phyloP scores from a whole-genome alignment of 2,888 invertebrate species.

The Onchidella celtica region DNA sequence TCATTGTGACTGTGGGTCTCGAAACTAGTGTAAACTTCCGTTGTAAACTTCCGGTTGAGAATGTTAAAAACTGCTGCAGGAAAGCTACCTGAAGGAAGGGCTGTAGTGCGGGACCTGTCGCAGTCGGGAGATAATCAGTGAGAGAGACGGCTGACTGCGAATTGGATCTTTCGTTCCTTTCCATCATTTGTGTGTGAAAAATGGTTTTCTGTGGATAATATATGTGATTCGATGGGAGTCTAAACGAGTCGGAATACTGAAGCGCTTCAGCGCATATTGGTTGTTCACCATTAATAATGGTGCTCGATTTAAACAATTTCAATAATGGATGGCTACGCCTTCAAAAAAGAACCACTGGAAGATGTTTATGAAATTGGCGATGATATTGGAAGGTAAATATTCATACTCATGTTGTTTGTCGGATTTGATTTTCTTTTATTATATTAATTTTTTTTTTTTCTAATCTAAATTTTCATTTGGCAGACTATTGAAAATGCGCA shows the following conservation, averaged over 20 bases:
- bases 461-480: too few relatives aligned
- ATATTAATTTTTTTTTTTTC: too few relatives aligned
- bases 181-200: background rate
- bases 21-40: too few relatives aligned
- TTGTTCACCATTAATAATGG: conserved; percentile 19
- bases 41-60: conserved; percentile 21
- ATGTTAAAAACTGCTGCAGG: conserved; percentile 1
- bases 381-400: conserved; percentile 70
- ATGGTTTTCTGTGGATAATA: background rate
- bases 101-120: background rate
- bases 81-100: background rate
- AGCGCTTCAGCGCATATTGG: background rate
- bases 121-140: background rate
- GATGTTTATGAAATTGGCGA: conserved; percentile 68
- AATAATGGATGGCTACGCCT: conserved; percentile 61
- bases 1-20: too few relatives aligned
- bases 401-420: background rate
- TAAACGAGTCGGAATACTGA: background rate
- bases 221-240: background rate
- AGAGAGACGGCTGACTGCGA: background rate
- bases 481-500: too few relatives aligned
- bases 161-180: background rate
- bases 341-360: conserved; percentile 67
- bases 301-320: conserved; percentile 13
- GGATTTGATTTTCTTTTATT: background rate